phyloP scores from a whole-genome alignment of 1,140 invertebrate genomes.

The Calephelis nemesis region DNA sequence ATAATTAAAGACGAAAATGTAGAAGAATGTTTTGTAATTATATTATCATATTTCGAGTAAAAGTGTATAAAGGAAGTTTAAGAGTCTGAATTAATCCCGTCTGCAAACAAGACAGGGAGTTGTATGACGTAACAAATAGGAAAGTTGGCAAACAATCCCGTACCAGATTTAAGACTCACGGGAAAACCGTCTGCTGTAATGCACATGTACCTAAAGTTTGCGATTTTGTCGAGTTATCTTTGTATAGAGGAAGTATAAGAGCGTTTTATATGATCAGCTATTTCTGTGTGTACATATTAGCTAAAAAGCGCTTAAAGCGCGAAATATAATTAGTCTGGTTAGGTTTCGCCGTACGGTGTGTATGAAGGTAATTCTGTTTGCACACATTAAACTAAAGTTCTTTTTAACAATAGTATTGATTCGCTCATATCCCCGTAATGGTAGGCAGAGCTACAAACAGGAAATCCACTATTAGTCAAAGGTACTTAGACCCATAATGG shows the following conservation, averaged over 20 bases:
- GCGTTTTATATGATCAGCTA: constrained; percentile 9
- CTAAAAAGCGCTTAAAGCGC: too few species aligned
- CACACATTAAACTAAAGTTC: not conserved
- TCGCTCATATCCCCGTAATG: too few species aligned
- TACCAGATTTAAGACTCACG: constrained; percentile 43
- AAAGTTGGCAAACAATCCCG: constrained; percentile 49
- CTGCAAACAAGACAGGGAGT: constrained; percentile 46
- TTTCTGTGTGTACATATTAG: not conserved
- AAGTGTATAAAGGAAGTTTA: constrained; percentile 24
- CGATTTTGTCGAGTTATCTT: constrained; percentile 9
- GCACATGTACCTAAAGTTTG: constrained; percentile 27
- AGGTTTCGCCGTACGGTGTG: too few species aligned
- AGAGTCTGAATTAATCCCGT: constrained; percentile 50
- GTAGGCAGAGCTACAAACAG: too few species aligned
- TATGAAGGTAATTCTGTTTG: too few species aligned
- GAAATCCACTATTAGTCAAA: too few species aligned
- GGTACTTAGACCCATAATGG: too few species aligned
- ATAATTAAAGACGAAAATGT: constrained; percentile 10
- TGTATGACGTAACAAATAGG: constrained; percentile 40
- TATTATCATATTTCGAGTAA: constrained; percentile 15
- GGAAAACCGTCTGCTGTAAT: constrained; percentile 39
- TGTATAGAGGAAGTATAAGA: not conserved
- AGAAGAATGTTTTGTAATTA: constrained; percentile 4
- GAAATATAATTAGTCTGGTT: too few species aligned
- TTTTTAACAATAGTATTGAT: too few species aligned